A percentile compares a stretch with the other conserved stretches of the same genome.
Conservation (phyloP, 2,797 vertebrate species). For the Danio kyathit region DNA sequence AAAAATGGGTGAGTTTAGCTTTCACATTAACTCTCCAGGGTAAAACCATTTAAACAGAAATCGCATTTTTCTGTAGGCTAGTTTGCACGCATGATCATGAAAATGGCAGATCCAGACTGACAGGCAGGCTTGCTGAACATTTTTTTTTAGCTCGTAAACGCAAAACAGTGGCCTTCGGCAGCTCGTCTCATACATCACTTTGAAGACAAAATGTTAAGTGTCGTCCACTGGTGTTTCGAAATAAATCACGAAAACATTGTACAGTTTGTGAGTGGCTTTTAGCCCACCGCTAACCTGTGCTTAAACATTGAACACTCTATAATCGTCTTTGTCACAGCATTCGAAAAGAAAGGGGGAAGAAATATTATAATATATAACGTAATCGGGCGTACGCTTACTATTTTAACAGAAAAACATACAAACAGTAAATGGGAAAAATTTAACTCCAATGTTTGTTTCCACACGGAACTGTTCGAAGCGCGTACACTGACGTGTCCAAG, state of each 20-base stretch:
- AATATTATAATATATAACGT: not conserved
- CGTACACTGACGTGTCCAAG: slow-evolving; percentile 65
- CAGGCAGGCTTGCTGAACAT: not conserved
- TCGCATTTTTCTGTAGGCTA: not conserved
- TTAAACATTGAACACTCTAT: not conserved
- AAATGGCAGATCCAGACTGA: not conserved
- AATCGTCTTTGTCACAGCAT: not conserved
- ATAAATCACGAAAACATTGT: not conserved
- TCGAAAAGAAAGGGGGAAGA: not conserved
- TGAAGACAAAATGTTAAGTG: not conserved
- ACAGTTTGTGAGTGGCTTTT: not conserved
- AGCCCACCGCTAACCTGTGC: not conserved
- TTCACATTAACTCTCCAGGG: not conserved
- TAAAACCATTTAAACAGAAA: no score
- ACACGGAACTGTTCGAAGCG: slow-evolving; percentile 48
- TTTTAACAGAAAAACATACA: not conserved
- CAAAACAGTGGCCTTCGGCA: not conserved
- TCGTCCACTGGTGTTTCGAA: not conserved
- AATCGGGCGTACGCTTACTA: not conserved
- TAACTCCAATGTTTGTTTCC: slow-evolving; percentile 46
- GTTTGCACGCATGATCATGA: not conserved
- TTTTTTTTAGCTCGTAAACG: not conserved
- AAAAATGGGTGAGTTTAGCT: slow-evolving; percentile 32
- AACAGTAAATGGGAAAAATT: not conserved
- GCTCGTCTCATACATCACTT: not conserved